phyloP scores from a whole-genome alignment of 64 coral and sea anemone species.

The Platygyra sinensis region DNA sequence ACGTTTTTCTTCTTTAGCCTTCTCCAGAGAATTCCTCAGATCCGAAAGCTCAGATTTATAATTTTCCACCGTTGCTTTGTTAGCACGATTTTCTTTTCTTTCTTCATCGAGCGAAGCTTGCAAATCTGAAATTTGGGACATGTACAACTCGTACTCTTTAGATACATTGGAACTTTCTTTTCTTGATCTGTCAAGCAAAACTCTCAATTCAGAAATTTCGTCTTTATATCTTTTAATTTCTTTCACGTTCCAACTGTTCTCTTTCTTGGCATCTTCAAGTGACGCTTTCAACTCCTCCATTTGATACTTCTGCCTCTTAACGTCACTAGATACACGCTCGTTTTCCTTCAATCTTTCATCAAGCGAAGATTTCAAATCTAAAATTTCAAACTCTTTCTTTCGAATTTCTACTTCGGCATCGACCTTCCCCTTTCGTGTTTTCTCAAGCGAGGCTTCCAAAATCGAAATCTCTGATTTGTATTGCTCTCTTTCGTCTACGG shows the following conservation, averaged over 20 bases:
- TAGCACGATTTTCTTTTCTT: neutral
- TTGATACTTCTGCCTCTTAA: neutral
- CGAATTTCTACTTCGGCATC: neutral
- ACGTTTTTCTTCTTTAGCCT: neutral
- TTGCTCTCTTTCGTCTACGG: neutral
- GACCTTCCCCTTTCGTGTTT: neutral
- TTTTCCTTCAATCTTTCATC: neutral
- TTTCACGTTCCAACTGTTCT: neutral
- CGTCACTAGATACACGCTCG: neutral
- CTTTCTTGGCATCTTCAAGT: conserved; percentile 4
- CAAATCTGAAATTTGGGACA: conserved; percentile 30
- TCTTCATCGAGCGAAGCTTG: neutral
- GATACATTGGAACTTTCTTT: neutral
- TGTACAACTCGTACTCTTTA: conserved; percentile 12
- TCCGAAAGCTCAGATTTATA: neutral
- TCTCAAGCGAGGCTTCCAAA: neutral
- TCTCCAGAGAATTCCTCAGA: conserved; percentile 1
- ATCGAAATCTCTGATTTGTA: neutral
- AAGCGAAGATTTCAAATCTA: neutral
- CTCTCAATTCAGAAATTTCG: neutral
- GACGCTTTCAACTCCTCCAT: neutral
- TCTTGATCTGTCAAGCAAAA: neutral
- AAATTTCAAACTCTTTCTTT: conserved; percentile 23
- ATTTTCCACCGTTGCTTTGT: neutral
- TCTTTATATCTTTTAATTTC: neutral